These are phyloP conservation scores for Lycaena phlaeas DNA, from an alignment of 2,888 invertebrate genomes.

Conservation along the genomic window DNA sequence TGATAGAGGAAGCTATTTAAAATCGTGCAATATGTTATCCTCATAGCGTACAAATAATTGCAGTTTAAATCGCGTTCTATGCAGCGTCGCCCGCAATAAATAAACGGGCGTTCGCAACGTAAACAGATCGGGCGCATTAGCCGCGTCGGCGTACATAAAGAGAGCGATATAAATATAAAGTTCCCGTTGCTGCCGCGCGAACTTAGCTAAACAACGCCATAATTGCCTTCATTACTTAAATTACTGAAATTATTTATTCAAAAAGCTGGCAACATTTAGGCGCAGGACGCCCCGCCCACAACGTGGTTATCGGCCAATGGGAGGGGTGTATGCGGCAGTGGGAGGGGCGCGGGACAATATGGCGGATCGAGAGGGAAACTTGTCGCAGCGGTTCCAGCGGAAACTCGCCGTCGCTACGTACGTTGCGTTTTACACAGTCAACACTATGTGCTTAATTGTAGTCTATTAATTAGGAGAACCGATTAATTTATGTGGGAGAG, in stretches of 20 bases:
- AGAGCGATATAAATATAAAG: slow-evolving; percentile 72
- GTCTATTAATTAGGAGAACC: slow-evolving; percentile 36
- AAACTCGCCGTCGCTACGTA: slow-evolving; percentile 21
- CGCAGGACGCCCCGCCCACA: slow-evolving; percentile 41
- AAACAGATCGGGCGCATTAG: slow-evolving; percentile 73
- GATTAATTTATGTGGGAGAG: slow-evolving; percentile 23
- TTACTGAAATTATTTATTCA: slow-evolving; percentile 74
- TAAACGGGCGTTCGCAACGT: slow-evolving; percentile 57
- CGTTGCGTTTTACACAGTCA: slow-evolving; percentile 24
- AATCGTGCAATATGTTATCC: slow-evolving; percentile 59
- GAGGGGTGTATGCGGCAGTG: slow-evolving; percentile 25
- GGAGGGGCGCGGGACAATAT: slow-evolving; percentile 62
- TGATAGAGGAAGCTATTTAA: slow-evolving; percentile 32
- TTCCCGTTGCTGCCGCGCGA: slow-evolving; percentile 69
- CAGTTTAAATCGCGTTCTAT: slow-evolving; percentile 64
- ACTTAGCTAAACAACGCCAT: slow-evolving; percentile 74
- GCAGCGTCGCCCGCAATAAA: slow-evolving; percentile 66
- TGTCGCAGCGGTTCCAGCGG: slow-evolving; percentile 24
- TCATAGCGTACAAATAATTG: slow-evolving; percentile 63
- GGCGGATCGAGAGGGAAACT: slow-evolving; percentile 43
- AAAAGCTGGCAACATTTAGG: slow-evolving; percentile 72
- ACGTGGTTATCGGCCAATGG: slow-evolving; percentile 39
- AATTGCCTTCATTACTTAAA: slow-evolving; percentile 75
- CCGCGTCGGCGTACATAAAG: slow-evolving; percentile 72
- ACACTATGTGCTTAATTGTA: slow-evolving; percentile 29